Conservation (phyloP, 2,888 invertebrate species). For the Lamellibrachia columna region DNA sequence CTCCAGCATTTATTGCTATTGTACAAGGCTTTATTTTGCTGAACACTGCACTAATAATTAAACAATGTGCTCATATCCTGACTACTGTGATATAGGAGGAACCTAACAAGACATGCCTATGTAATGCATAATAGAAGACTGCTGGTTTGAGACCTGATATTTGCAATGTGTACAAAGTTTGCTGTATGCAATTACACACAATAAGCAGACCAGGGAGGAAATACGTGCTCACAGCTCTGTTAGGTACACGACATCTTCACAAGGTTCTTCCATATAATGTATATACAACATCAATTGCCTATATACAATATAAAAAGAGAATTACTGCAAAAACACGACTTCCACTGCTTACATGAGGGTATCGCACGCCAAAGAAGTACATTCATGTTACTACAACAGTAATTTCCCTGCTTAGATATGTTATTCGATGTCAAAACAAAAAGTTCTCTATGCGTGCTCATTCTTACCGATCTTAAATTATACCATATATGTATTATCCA, state of each 20-base stretch:
- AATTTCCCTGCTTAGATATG: neutral
- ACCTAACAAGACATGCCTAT: too few relatives aligned
- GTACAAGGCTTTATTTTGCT: neutral
- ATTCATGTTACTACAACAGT: neutral
- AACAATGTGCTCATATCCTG: too few relatives aligned
- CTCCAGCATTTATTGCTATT: neutral
- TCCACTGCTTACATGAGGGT: neutral
- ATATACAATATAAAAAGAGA: constrained; percentile 8
- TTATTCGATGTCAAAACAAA: neutral
- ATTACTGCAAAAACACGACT: constrained; percentile 8
- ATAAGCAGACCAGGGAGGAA: neutral
- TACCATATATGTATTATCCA: neutral
- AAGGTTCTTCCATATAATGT: neutral
- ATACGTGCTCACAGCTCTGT: neutral
- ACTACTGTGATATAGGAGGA: too few relatives aligned
- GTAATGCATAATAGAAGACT: too few relatives aligned
- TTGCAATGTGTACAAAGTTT: too few relatives aligned
- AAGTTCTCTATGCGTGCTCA: neutral
- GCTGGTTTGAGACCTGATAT: too few relatives aligned
- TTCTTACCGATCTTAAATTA: neutral
- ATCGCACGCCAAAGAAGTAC: neutral
- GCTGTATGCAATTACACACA: neutral
- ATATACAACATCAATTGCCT: constrained; percentile 16
- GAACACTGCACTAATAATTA: too few relatives aligned
- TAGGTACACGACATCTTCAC: neutral